Evolutionary conservation across 2,888 invertebrate genomes (phyloP).

Genomic region (Drosophila dives): DNA sequence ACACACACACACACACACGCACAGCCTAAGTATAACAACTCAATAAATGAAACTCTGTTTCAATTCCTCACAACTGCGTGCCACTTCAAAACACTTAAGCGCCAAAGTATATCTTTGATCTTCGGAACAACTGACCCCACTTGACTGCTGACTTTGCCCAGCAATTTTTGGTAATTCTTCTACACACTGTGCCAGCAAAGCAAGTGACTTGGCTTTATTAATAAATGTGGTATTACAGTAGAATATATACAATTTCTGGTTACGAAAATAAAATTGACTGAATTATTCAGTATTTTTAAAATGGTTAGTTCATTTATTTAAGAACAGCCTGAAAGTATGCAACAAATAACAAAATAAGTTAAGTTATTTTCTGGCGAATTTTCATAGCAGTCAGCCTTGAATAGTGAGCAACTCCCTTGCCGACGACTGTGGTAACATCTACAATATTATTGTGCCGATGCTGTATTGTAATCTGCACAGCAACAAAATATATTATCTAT

Average conservation of each 20-base stretch:
- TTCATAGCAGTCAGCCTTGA: neutral
- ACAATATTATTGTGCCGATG: neutral
- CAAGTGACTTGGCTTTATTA: constrained; percentile 3
- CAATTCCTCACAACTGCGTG: constrained; percentile 39
- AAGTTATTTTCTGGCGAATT: neutral
- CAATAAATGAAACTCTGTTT: constrained; percentile 61
- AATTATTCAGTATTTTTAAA: neutral
- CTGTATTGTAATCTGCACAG: neutral
- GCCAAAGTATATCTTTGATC: constrained; percentile 76
- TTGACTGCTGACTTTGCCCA: constrained; percentile 70
- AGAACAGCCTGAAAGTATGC: constrained; percentile 17
- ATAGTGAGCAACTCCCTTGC: neutral
- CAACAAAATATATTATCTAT: neutral
- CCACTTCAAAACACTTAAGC: constrained; percentile 74
- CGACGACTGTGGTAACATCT: neutral
- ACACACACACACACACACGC: constrained; percentile 19
- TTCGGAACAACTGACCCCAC: constrained; percentile 72
- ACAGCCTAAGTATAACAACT: constrained; percentile 68
- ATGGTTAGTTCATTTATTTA: neutral
- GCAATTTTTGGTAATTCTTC: constrained; percentile 11
- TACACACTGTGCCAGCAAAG: neutral
- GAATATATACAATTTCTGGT: neutral
- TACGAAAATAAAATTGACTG: neutral
- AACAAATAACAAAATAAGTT: accelerated
- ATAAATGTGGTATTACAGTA: neutral